Base-by-base conservation (phyloP, 2,888 invertebrate genomes). In the Notodonta ziczac region DNA sequence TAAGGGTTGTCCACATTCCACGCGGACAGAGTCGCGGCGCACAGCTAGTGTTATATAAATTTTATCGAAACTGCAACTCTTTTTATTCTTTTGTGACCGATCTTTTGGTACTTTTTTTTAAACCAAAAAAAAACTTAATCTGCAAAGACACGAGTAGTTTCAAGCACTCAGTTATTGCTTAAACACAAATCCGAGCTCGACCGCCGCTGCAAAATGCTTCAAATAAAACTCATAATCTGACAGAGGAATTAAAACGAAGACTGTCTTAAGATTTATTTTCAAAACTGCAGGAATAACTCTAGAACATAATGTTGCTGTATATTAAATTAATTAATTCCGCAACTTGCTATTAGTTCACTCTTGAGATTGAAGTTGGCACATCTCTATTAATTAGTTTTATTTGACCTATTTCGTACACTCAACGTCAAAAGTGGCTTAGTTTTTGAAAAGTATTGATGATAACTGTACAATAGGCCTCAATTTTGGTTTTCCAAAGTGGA, bases 161-260 rank as follows among this genome's bases (percentile, higher is more conserved):
- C 10, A 32, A 52, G 52, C 52, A 52, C 24, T 52, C 5, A 52
- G 35, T 52, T 52, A 52, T 35, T 13, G 32, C 52, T 35, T 7
- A 52, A 52, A 16, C 52, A 52, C 52, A 52, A 52, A 52, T 52
- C 52, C 24, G 10, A 16, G n/a, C 48, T 50, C 12, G 16, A 5
- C 16, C 7, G 32, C 24, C 32, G 32, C 32, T 52, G 32, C 52
- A 32, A 24, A 52, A 52, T 13, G 52, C 52, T 35, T 1, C 13
- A 39, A 52, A 48, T 46, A 54, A 57, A 52, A 16, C 56, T 60
- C 55, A 53, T 63, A 63, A 63, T 63, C 56, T 58, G 60, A 58
- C 24, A 48, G 48, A 44, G 48, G 52, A 35, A 16, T 50, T 50
- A 50, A 50, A 50, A 14, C 12, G 50, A 50, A 16, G 8, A 50